Conservation (phyloP, 2,113 vertebrate genomes). For the Anhinga rufa region DNA sequence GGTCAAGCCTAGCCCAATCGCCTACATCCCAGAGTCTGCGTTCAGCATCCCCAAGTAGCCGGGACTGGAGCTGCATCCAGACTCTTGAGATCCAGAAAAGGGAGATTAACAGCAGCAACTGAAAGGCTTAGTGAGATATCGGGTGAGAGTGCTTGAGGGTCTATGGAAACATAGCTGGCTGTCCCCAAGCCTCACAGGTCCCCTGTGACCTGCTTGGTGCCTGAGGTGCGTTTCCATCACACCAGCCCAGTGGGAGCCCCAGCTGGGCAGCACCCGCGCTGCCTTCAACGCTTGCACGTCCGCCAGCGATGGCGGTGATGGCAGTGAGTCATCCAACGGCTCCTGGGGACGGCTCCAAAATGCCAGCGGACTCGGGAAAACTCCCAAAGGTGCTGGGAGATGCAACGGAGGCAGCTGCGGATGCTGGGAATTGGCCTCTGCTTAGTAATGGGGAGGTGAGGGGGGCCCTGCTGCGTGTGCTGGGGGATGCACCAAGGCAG, state of each 20-base stretch:
- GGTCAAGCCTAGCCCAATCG: not conserved
- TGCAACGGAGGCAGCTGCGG: not conserved
- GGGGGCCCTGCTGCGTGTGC: accelerated
- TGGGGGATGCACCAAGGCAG: accelerated
- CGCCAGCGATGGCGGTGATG: accelerated
- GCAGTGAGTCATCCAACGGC: not conserved
- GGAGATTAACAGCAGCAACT: not conserved
- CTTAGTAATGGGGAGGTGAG: not conserved
- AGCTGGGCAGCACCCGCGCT: not conserved
- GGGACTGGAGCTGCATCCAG: not conserved
- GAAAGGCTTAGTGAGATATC: not conserved
- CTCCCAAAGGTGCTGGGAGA: not conserved
- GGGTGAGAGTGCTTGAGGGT: not conserved
- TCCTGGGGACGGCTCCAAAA: not conserved
- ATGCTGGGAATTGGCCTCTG: not conserved
- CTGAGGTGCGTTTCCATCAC: not conserved
- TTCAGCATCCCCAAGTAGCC: not conserved
- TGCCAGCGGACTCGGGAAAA: not conserved
- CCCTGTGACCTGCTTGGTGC: not conserved
- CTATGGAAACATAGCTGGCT: not conserved
- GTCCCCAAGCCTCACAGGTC: not conserved
- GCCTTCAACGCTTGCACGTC: not conserved
- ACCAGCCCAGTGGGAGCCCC: not conserved
- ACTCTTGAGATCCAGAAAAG: not conserved
- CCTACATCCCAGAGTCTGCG: too few relatives aligned